Evolutionary conservation across 35 echinoderm and acorn worm genomes (phyloP).

Genomic region (Amphiura filiformis): DNA sequence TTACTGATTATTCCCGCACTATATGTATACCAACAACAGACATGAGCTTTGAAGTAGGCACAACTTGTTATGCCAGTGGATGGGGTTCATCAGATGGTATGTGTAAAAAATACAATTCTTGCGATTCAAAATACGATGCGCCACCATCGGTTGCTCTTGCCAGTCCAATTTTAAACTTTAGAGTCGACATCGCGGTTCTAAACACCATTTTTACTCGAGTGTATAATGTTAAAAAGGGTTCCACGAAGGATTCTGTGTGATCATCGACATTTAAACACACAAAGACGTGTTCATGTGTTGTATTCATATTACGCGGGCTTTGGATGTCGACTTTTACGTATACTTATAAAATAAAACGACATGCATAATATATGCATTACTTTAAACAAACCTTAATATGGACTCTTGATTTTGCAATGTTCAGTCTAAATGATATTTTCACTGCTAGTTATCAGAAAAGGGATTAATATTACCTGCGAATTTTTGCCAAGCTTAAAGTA

Average conservation of each 20-base stretch:
- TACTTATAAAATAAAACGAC: not conserved
- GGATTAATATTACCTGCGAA: not conserved
- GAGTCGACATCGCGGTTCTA: too few relatives aligned
- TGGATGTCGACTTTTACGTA: not conserved
- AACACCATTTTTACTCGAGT: not conserved
- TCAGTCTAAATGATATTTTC: not conserved
- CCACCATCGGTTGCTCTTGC: too few relatives aligned
- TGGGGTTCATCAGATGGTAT: not conserved
- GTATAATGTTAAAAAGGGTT: not conserved
- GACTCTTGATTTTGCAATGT: too few relatives aligned
- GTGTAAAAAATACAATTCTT: not conserved
- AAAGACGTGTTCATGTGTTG: not conserved
- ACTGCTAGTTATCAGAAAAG: not conserved
- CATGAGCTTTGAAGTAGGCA: not conserved
- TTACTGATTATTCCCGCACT: conserved; percentile 30
- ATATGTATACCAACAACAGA: conserved; percentile 36
- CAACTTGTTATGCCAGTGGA: not conserved
- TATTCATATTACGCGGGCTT: not conserved
- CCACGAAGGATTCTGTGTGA: too few relatives aligned
- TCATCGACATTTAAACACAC: not conserved
- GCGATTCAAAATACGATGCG: too few relatives aligned
- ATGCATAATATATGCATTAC: too few relatives aligned
- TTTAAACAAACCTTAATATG: too few relatives aligned
- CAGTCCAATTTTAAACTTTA: too few relatives aligned
- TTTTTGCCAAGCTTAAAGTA: not conserved